A percentile compares a stretch with the other conserved stretches of the same genome.
Evolutionary conservation across 2,888 invertebrate genomes (phyloP).

Genomic region (Petrophora chlorosata): DNA sequence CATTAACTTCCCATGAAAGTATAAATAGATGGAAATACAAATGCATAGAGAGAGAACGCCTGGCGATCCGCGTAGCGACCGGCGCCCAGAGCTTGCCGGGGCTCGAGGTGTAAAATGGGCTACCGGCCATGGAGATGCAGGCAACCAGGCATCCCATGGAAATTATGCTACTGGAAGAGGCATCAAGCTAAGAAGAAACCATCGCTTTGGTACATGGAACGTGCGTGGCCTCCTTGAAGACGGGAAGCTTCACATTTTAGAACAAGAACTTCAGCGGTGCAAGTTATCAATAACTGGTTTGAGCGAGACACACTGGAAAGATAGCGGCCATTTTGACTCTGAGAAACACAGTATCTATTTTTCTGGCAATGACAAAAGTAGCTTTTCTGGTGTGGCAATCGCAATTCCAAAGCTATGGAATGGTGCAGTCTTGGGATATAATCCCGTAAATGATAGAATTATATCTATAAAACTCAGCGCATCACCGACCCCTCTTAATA

Average conservation of each 20-base stretch:
- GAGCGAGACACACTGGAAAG: constrained; percentile 29
- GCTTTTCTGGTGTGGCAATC: constrained; percentile 4
- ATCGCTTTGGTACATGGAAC: neutral
- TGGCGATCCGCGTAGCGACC: constrained; percentile 5
- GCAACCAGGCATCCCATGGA: constrained; percentile 10
- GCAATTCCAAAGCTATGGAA: neutral
- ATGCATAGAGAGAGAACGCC: neutral
- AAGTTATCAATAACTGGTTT: neutral
- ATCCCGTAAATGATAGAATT: constrained; percentile 1
- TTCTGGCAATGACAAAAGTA: constrained; percentile 2
- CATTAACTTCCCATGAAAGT: constrained; percentile 3
- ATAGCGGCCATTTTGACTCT: constrained; percentile 14
- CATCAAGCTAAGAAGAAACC: neutral
- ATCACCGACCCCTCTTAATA: constrained; percentile 17
- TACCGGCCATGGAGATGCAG: constrained; percentile 22
- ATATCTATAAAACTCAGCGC: constrained; percentile 17
- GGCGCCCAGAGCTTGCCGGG: constrained; percentile 8
- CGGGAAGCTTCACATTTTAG: neutral
- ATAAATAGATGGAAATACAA: neutral
- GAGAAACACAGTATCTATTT: constrained; percentile 24
- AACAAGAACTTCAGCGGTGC: constrained; percentile 1
- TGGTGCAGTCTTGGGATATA: neutral
- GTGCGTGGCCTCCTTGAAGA: neutral
- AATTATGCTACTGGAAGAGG: constrained; percentile 4
- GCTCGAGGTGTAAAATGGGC: constrained; percentile 15